Percentiles rank a stretch among this genome's conserved stretches.
Conservation (phyloP, 2,113 vertebrate species). For the Triplophysa dalaica region DNA sequence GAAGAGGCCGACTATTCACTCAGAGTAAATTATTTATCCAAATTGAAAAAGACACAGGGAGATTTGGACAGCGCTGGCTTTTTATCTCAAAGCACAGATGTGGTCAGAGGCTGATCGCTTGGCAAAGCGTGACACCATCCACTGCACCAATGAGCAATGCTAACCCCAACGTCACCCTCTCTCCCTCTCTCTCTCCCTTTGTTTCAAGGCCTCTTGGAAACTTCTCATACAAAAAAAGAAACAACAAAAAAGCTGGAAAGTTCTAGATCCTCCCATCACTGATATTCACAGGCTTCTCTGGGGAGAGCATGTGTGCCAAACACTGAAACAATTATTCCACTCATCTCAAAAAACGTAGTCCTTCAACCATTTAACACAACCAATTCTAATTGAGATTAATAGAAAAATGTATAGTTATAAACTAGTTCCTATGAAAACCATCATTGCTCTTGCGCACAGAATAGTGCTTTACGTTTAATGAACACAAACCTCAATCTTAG, state of each 20-base stretch:
- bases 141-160: not conserved
- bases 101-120: not conserved
- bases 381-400: too few relatives aligned
- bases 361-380: conserved; percentile 1
- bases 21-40: too few relatives aligned
- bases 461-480: not conserved
- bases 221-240: conserved; percentile 10
- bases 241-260: conserved; percentile 29
- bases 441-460: too few relatives aligned
- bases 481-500: not conserved
- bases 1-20: not conserved
- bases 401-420: too few relatives aligned
- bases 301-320: conserved; percentile 20
- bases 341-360: conserved; percentile 3
- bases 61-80: too few relatives aligned
- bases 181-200: not conserved
- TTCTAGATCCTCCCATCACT: conserved; percentile 30
- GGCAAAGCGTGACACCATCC: conserved; percentile 5
- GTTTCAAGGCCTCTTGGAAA: conserved; percentile 4
- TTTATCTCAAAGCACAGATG: conserved; percentile 1
- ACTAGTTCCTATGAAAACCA: not conserved
- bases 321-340: conserved; percentile 34
- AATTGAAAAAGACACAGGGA: not conserved
- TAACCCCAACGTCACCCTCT: conserved; percentile 9
- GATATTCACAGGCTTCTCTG: conserved; percentile 19